Evolutionary conservation across 2,888 invertebrate genomes (phyloP).

Genomic region (Blomia tropicalis): DNA sequence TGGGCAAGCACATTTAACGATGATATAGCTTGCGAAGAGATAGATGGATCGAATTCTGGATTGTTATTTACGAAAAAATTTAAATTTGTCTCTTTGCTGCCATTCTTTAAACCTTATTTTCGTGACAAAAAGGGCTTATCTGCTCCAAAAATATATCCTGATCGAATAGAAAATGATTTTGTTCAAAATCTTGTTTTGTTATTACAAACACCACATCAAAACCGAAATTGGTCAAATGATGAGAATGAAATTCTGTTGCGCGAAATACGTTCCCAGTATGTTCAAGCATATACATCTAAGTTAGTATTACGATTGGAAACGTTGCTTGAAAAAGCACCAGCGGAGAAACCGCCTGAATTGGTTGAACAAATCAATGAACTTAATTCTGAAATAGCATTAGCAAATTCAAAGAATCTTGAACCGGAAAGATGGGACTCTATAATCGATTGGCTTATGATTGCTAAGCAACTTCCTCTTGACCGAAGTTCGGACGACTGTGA

Average conservation of each 20-base stretch:
- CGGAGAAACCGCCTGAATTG: neutral
- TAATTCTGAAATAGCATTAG: neutral
- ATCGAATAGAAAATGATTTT: neutral
- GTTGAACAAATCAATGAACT: slow-evolving; percentile 14
- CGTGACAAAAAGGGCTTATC: slow-evolving; percentile 45
- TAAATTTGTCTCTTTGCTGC: slow-evolving; percentile 13
- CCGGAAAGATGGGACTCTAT: slow-evolving; percentile 37
- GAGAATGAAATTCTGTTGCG: slow-evolving; percentile 8
- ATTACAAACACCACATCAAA: neutral
- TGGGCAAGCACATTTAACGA: no score
- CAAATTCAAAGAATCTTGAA: neutral
- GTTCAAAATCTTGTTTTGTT: neutral
- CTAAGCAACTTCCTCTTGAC: neutral
- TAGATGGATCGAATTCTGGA: no score
- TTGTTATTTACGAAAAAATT: no score
- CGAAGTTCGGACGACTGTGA: slow-evolving; percentile 44
- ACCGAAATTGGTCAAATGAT: slow-evolving; percentile 13
- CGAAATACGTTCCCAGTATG: neutral
- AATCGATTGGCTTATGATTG: slow-evolving; percentile 23
- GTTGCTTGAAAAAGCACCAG: neutral
- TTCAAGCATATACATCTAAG: neutral
- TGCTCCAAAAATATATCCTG: slow-evolving; percentile 36
- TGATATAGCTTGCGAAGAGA: no score
- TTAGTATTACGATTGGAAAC: neutral
- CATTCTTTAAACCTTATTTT: slow-evolving; percentile 48